Percentiles rank a stretch among this genome's conserved stretches.
Conservation (phyloP, 2,888 invertebrate genomes). For the Hydroisotoma schaefferi region DNA sequence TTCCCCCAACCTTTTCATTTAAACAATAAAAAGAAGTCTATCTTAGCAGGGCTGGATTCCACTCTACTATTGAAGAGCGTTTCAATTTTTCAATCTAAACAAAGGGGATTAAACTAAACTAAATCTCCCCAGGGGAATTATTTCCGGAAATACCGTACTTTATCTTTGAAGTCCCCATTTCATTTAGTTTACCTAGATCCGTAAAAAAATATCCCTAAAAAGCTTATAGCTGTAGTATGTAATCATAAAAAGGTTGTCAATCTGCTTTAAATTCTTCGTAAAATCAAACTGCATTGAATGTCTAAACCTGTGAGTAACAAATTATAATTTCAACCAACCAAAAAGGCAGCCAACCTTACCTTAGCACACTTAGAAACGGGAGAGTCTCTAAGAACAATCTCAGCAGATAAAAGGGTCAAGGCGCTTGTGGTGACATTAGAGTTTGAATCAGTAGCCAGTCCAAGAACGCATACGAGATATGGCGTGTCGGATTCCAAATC, state of each 20-base stretch:
- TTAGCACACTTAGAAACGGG: slow-evolving; percentile 72
- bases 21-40: too few species aligned
- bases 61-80: too few species aligned
- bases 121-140: background rate
- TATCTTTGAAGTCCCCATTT: background rate
- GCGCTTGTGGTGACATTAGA: slow-evolving; percentile 55
- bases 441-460: slow-evolving; percentile 71
- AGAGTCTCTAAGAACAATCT: slow-evolving; percentile 62
- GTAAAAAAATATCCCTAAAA: too few species aligned
- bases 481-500: slow-evolving; percentile 73
- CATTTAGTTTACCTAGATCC: too few species aligned
- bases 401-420: slow-evolving; percentile 50
- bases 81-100: too few species aligned
- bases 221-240: too few species aligned
- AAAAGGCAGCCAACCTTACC: slow-evolving; percentile 31
- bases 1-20: too few species aligned
- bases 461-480: slow-evolving; percentile 82
- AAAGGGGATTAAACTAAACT: too few species aligned
- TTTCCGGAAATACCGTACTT: background rate
- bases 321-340: background rate
- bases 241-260: too few species aligned
- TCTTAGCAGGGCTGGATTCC: too few species aligned
- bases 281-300: too few species aligned
- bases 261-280: too few species aligned
- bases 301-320: background rate